Conservation (phyloP, 2,113 vertebrate genomes). For the Heteronetta atricapilla region DNA sequence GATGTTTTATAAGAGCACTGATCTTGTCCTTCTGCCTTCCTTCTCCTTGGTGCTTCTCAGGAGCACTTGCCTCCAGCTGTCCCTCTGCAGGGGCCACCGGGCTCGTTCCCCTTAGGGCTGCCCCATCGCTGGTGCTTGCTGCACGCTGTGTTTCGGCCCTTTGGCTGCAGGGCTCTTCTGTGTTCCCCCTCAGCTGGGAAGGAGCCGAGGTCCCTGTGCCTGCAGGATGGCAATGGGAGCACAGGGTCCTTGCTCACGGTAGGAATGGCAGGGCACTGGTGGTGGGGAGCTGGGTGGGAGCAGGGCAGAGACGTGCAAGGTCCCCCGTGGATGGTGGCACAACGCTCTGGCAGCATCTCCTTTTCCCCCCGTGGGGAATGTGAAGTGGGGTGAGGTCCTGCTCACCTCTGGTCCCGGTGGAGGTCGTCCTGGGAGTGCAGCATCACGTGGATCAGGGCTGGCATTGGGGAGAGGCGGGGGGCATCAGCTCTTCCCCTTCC, state of each 20-base stretch:
- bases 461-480: background rate
- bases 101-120: background rate
- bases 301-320: background rate
- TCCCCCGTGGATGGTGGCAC: background rate
- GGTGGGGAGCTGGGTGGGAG: no score
- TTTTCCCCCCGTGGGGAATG: background rate
- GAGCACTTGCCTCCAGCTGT: background rate
- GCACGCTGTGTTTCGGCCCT: accelerated
- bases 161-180: background rate
- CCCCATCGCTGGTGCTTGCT: accelerated
- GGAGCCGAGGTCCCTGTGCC: background rate
- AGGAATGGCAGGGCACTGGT: background rate
- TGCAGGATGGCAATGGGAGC: background rate
- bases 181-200: no score
- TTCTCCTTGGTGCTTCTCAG: background rate
- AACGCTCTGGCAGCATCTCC: accelerated
- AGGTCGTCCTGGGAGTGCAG: background rate
- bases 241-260: no score
- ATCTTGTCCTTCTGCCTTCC: background rate
- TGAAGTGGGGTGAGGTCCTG: background rate
- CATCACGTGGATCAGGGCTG: accelerated
- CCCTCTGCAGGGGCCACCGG: background rate
- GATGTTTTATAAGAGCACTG: background rate
- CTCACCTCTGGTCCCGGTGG: background rate
- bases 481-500: background rate